A percentile compares a stretch with the other conserved stretches of the same genome.
These are phyloP conservation scores for Lissonota sp. DNA, from an alignment of 2,888 invertebrate species.

Conservation along the genomic window DNA sequence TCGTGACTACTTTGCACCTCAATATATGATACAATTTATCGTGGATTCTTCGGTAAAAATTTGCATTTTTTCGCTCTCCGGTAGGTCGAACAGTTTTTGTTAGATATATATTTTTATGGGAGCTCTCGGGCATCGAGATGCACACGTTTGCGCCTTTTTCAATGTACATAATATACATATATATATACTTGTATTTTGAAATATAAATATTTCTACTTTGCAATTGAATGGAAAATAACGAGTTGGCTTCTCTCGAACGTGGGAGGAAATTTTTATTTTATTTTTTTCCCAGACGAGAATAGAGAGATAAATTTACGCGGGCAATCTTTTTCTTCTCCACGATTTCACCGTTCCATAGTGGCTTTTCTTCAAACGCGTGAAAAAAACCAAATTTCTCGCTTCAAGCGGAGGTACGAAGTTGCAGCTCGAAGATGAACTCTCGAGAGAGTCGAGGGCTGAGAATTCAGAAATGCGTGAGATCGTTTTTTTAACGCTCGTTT, in stretches of 20 bases:
- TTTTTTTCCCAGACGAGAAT: constrained; percentile 1
- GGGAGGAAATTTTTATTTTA: constrained; percentile 41
- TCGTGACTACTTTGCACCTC: constrained; percentile 74
- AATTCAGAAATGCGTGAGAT: constrained; percentile 67
- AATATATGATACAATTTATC: constrained; percentile 73
- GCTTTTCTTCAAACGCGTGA: constrained; percentile 27
- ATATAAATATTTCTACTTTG: constrained; percentile 65
- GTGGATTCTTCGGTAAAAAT: constrained; percentile 21
- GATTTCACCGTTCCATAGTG: constrained; percentile 64
- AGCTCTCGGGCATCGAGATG: constrained; percentile 26
- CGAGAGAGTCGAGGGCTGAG: constrained; percentile 21
- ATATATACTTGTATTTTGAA: constrained; percentile 10
- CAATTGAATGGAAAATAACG: constrained; percentile 71
- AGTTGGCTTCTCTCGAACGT: constrained; percentile 17
- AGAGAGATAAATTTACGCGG: constrained; percentile 67
- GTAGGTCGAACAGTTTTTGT: background rate
- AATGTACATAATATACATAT: constrained; percentile 6
- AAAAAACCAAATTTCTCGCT: constrained; percentile 49
- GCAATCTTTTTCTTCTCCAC: constrained; percentile 69
- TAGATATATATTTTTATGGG: constrained; percentile 11
- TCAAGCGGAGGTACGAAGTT: constrained; percentile 4
- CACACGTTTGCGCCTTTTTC: constrained; percentile 7
- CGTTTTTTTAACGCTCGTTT: constrained; percentile 59
- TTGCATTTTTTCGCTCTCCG: constrained; percentile 37
- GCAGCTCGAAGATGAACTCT: constrained; percentile 36